phyloP scores from a whole-genome alignment of 2,113 vertebrate species.

The Hucho hucho region DNA sequence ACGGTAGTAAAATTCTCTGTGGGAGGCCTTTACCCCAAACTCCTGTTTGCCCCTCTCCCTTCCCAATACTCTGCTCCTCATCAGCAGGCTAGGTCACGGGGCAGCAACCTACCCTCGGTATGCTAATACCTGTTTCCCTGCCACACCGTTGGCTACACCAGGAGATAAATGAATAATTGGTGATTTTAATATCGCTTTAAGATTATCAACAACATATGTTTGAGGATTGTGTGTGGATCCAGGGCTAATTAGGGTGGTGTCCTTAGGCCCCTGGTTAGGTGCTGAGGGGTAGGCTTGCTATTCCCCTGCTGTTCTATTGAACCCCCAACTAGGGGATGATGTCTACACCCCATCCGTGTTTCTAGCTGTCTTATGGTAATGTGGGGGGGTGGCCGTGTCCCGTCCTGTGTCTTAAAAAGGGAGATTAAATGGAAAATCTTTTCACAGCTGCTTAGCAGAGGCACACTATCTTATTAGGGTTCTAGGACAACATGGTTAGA shows the following conservation, averaged over 20 bases:
- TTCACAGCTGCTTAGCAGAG: slow-evolving; percentile 57
- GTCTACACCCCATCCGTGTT: slow-evolving; percentile 1
- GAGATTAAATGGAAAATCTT: slow-evolving; percentile 61
- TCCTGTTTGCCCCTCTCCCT: too few species aligned
- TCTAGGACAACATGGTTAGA: slow-evolving; percentile 22
- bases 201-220: slow-evolving; percentile 53
- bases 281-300: slow-evolving; percentile 8
- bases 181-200: slow-evolving; percentile 47
- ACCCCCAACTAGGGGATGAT: not conserved
- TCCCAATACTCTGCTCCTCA: slow-evolving; percentile 22
- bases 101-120: slow-evolving; percentile 29
- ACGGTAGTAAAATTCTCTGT: slow-evolving; percentile 35
- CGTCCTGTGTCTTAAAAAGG: slow-evolving; percentile 41
- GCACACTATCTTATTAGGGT: slow-evolving; percentile 45
- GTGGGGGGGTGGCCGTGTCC: not conserved
- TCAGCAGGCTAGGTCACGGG: slow-evolving; percentile 7
- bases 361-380: not conserved
- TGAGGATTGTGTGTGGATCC: slow-evolving; percentile 41
- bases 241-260: slow-evolving; percentile 59
- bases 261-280: slow-evolving; percentile 34
- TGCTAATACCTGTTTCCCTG: slow-evolving; percentile 43
- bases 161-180: slow-evolving; percentile 46
- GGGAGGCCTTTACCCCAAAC: too few species aligned
- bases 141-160: slow-evolving; percentile 30
- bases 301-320: slow-evolving; percentile 66